Evolutionary conservation across 2,113 vertebrate genomes (phyloP), one percentile per base, ranked within the genome.

Genomic region (Athene noctua): DNA sequence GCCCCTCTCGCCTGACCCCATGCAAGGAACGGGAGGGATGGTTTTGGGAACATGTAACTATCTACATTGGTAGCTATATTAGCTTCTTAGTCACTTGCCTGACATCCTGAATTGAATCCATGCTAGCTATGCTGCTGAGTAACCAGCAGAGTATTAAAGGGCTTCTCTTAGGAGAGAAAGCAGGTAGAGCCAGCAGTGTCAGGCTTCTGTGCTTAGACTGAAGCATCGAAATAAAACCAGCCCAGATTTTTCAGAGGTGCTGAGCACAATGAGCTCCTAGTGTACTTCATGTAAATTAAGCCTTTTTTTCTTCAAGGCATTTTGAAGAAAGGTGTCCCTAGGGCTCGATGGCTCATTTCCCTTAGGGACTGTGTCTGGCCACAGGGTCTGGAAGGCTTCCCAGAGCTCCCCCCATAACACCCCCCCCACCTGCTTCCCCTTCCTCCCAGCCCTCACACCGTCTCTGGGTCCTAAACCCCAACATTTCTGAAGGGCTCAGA

Each of bases 41-140:
- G 18, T 73, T 92, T 93, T 4, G 20, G 71, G 67, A 88, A 44
- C 13, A 10, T 42, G 66, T 94, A 91, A 72, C 80, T 58, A 38
- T 80, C 83, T 79, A n/a, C 67, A 86, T 95, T 74, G 80, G 82
- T 38, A 78, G 67, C 75, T 95, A 88, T 96, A 96, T 93, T 88
- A 90, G 75, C 58, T 90, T 77, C 85, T 96, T 94, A 83, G 54
- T 96, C 93, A 92, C 74, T 51, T 44, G 54, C 55, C 74, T 88
- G 92, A 82, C 59, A 85, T 94, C 63, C 74, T 67, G 59, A 75
- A 58, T n/a, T 61, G 58, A 90, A 86, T 65, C 70, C 52, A 17
- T 12, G 71, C 59, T 86, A 57, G 63, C 49, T 66, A 10, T 62
- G 51, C 71, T 86, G 90, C 90, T 90, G 94, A 77, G 74, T 80